Conservation (phyloP, 2,113 vertebrate genomes). For the Harpagus bidentatus region DNA sequence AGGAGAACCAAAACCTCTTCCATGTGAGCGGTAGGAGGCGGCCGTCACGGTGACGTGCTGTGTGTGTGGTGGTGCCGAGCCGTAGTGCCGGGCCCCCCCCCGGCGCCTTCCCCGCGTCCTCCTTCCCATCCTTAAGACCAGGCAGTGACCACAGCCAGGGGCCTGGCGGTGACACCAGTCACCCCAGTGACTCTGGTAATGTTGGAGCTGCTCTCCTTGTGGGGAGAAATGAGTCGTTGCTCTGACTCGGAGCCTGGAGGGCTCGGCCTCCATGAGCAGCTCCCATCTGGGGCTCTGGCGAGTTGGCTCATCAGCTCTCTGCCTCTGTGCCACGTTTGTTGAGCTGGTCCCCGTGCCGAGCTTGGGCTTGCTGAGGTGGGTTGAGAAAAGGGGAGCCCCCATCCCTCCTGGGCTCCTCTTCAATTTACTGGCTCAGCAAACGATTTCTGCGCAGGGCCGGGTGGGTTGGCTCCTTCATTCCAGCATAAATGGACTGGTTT, state of each 20-base stretch:
- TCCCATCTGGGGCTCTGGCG: neutral
- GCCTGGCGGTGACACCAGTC: neutral
- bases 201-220: neutral
- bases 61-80: neutral
- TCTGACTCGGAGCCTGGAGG: neutral
- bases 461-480: neutral
- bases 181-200: neutral
- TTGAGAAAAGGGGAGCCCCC: neutral
- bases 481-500: neutral
- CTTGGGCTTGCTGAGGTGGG: neutral
- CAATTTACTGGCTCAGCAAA: neutral
- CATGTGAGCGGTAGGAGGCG: neutral
- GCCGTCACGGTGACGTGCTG: neutral
- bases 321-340: neutral
- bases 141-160: neutral
- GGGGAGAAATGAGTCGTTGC: neutral
- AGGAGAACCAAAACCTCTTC: conserved; percentile 60
- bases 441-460: too few species aligned
- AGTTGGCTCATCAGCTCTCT: neutral
- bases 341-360: neutral
- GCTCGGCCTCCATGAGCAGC: neutral
- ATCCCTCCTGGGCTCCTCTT: neutral
- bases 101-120: neutral
- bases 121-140: neutral
- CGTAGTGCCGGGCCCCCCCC: neutral